Evolutionary conservation across 2,113 vertebrate species (phyloP).

Genomic region (Suricata suricatta): DNA sequence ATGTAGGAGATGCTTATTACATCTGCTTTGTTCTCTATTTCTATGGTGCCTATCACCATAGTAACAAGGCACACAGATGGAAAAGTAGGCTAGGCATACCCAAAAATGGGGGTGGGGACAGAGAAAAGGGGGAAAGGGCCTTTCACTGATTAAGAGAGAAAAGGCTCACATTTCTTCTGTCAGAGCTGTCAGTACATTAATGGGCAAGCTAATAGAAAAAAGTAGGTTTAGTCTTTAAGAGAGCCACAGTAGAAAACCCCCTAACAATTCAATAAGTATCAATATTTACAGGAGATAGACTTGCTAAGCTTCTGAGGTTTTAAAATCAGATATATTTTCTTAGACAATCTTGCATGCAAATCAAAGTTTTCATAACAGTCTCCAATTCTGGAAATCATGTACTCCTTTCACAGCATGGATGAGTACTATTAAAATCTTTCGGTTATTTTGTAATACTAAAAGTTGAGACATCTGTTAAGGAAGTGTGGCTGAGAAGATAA

Average conservation of each 20-base stretch:
- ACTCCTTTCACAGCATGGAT: background rate
- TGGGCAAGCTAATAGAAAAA: background rate
- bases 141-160: background rate
- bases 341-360: slow-evolving; percentile 48
- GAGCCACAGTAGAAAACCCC: background rate
- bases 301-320: background rate
- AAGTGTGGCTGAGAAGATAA: slow-evolving; percentile 66
- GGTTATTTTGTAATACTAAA: background rate
- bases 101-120: background rate
- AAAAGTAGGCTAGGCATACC: slow-evolving; percentile 66
- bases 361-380: slow-evolving; percentile 31
- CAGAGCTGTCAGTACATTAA: background rate
- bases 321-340: slow-evolving; percentile 30
- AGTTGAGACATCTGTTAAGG: slow-evolving; percentile 54
- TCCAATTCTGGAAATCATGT: slow-evolving; percentile 6
- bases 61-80: slow-evolving; percentile 67
- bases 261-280: background rate
- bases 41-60: slow-evolving; percentile 69
- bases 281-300: background rate
- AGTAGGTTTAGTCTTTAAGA: slow-evolving; percentile 4
- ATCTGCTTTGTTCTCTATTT: slow-evolving; percentile 71
- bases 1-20: slow-evolving; percentile 49
- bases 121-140: background rate
- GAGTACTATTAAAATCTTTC: background rate
- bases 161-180: background rate